Evolutionary conservation across 2,888 invertebrate genomes (phyloP).

Genomic region (Thecophora atra): DNA sequence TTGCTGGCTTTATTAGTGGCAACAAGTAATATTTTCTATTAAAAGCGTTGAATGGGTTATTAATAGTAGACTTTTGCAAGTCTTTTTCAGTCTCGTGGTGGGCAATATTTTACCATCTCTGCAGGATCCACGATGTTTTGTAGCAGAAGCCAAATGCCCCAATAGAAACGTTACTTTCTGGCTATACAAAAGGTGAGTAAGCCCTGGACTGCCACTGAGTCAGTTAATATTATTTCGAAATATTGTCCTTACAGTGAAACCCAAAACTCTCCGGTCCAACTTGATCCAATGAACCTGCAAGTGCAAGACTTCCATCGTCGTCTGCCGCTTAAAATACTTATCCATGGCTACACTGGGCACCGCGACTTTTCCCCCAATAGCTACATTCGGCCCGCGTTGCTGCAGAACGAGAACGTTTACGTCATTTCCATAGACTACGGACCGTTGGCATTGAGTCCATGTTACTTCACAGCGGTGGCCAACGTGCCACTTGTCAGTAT

Average conservation of each 20-base stretch:
- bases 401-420: constrained; percentile 70
- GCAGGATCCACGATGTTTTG: constrained; percentile 51
- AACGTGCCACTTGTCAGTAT: constrained; percentile 72
- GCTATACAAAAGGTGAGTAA: constrained; percentile 71
- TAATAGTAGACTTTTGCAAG: neutral
- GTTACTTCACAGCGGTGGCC: constrained; percentile 70
- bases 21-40: constrained; percentile 28
- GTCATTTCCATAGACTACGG: constrained; percentile 73
- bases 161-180: constrained; percentile 72
- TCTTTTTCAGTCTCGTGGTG: neutral
- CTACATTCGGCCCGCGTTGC: constrained; percentile 71
- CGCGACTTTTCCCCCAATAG: constrained; percentile 71
- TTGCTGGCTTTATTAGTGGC: constrained; percentile 31
- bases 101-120: constrained; percentile 51
- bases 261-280: constrained; percentile 66
- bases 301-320: constrained; percentile 54
- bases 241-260: constrained; percentile 47
- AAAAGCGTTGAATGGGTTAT: neutral
- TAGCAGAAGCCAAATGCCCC: constrained; percentile 66
- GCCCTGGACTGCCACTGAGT: neutral
- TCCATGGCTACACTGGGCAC: constrained; percentile 74
- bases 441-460: constrained; percentile 70
- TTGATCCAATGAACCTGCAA: constrained; percentile 61
- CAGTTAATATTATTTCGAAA: too few relatives aligned
- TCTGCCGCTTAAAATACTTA: constrained; percentile 69